A percentile compares a stretch with the other conserved stretches of the same genome.
phyloP scores from a whole-genome alignment of 2,888 invertebrate species.

The Pollenia labialis region DNA sequence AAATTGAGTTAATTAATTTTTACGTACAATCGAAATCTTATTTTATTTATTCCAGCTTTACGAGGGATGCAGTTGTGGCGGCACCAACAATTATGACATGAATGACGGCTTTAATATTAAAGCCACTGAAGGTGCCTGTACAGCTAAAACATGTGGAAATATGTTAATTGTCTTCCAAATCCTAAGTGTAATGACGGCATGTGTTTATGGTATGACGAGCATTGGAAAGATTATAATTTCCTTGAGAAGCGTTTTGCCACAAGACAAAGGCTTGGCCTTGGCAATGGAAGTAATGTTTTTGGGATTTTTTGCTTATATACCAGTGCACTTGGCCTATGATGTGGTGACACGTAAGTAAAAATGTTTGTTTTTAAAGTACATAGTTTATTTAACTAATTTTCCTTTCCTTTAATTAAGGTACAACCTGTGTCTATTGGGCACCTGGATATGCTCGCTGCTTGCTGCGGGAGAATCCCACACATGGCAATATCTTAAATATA shows the following conservation, averaged over 20 bases:
- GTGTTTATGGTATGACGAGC: slow-evolving; percentile 80
- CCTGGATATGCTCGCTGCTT: slow-evolving; percentile 83
- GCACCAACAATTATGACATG: slow-evolving; percentile 76
- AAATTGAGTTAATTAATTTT: neutral
- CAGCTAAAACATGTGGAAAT: slow-evolving; percentile 84
- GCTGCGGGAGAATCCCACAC: slow-evolving; percentile 84
- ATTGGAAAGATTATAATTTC: slow-evolving; percentile 85
- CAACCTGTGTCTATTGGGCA: slow-evolving; percentile 85
- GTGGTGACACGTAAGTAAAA: slow-evolving; percentile 85
- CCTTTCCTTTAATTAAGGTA: slow-evolving; percentile 76
- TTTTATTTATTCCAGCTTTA: slow-evolving; percentile 81
- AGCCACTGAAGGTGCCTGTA: slow-evolving; percentile 86
- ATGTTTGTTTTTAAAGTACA: neutral
- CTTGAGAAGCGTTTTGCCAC: slow-evolving; percentile 85
- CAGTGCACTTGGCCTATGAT: slow-evolving; percentile 87
- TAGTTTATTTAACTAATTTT: neutral
- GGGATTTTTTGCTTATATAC: slow-evolving; percentile 86
- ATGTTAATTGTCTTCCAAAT: slow-evolving; percentile 85
- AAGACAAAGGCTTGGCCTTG: slow-evolving; percentile 87
- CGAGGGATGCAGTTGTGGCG: slow-evolving; percentile 85
- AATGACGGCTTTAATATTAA: slow-evolving; percentile 73
- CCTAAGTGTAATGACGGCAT: slow-evolving; percentile 83
- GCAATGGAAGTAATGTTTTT: slow-evolving; percentile 86
- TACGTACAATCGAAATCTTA: neutral
- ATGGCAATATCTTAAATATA: slow-evolving; percentile 85